Percentiles rank a stretch among this genome's conserved stretches.
phyloP scores from a whole-genome alignment of 1,140 invertebrate genomes.

The Macrobrachium rosenbergii region DNA sequence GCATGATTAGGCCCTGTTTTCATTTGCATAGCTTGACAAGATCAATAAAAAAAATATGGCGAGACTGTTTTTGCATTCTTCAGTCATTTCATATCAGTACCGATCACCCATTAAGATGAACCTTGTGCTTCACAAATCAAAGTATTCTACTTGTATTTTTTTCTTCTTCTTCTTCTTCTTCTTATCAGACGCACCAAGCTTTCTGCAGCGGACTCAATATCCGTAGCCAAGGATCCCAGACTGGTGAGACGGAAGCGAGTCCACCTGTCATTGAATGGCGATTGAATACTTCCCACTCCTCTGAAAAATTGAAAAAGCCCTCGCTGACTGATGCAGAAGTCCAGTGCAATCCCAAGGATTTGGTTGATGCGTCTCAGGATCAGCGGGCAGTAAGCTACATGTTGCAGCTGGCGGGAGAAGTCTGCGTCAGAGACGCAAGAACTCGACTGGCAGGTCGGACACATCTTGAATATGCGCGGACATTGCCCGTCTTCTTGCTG shows the following conservation, averaged over 20 bases:
- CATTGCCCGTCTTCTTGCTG: slow-evolving; percentile 3
- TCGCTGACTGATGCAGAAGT: neutral
- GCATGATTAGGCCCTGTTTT: no score
- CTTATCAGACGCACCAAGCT: slow-evolving; percentile 14
- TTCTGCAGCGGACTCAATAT: slow-evolving; percentile 35
- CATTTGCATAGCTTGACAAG: no score
- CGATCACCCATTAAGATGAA: neutral
- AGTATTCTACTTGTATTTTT: neutral
- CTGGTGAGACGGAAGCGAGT: slow-evolving; percentile 32
- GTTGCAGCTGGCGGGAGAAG: neutral
- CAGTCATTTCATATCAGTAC: neutral
- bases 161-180: neutral
- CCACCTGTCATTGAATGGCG: slow-evolving; percentile 39
- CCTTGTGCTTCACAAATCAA: neutral
- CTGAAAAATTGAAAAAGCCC: neutral
- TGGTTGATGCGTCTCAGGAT: neutral
- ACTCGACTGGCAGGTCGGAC: neutral
- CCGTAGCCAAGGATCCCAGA: slow-evolving; percentile 45
- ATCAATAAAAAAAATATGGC: no score
- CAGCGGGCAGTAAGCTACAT: neutral
- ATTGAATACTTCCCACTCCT: neutral
- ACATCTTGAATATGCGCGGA: neutral
- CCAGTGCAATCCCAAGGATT: slow-evolving; percentile 9
- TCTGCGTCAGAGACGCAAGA: neutral
- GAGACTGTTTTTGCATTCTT: no score